Evolutionary conservation across 2,888 invertebrate genomes (phyloP).

Genomic region (Drosophila testacea): DNA sequence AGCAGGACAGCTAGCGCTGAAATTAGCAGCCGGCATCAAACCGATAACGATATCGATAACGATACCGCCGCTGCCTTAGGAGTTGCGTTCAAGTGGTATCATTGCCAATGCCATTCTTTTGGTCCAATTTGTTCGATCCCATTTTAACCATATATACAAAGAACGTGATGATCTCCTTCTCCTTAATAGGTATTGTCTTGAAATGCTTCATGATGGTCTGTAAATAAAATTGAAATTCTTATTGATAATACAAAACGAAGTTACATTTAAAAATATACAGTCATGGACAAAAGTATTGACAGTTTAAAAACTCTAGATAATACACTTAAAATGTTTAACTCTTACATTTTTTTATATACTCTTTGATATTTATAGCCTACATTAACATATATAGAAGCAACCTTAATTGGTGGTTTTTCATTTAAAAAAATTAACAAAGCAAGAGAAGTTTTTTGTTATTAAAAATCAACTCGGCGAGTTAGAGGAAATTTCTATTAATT

Average conservation of each 20-base stretch:
- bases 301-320: too few relatives aligned
- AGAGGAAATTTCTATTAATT: too few relatives aligned
- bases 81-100: slow-evolving; percentile 78
- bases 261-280: not conserved
- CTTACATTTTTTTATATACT: too few relatives aligned
- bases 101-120: slow-evolving; percentile 84
- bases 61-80: slow-evolving; percentile 30
- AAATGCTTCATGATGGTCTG: slow-evolving; percentile 97
- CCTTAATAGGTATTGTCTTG: slow-evolving; percentile 96
- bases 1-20: slow-evolving; percentile 36
- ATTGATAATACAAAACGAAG: not conserved
- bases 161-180: slow-evolving; percentile 97
- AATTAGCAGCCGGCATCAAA: slow-evolving; percentile 37
- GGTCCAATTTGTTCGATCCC: slow-evolving; percentile 86
- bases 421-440: too few relatives aligned
- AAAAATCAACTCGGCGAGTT: too few relatives aligned
- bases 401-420: too few relatives aligned
- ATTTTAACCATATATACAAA: slow-evolving; percentile 98
- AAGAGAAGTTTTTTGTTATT: too few relatives aligned
- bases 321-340: too few relatives aligned
- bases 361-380: too few relatives aligned
- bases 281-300: too few relatives aligned
- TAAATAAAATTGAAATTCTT: not conserved
- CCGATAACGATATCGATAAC: slow-evolving; percentile 35
- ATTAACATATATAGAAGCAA: too few relatives aligned